phyloP scores from a whole-genome alignment of 2,888 invertebrate genomes.

The Microctonus hyperodae region DNA sequence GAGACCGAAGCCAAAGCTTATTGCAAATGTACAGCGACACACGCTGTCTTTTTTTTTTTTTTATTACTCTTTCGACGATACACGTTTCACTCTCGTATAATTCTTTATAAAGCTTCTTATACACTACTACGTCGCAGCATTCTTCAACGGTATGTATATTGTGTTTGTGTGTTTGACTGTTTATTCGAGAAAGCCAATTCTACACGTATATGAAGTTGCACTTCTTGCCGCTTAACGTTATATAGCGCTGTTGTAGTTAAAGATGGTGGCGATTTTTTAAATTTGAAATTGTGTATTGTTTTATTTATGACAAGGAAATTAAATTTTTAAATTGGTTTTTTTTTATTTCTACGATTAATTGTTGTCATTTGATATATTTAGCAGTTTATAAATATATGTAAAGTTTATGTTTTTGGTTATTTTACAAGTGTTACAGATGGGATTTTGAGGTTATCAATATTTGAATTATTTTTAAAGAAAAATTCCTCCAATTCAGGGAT shows the following conservation, averaged over 20 bases:
- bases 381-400: too few relatives aligned
- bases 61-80: neutral
- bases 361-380: too few relatives aligned
- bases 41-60: slow-evolving; percentile 1
- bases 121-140: neutral
- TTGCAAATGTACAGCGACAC: neutral
- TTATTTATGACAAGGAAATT: too few relatives aligned
- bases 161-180: neutral
- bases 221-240: too few relatives aligned
- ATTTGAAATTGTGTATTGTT: too few relatives aligned
- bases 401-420: too few relatives aligned
- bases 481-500: neutral
- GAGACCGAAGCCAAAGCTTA: slow-evolving; percentile 27
- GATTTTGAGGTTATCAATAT: too few relatives aligned
- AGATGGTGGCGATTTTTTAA: neutral
- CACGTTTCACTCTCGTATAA: neutral
- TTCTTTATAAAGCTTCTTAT: neutral
- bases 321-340: too few relatives aligned
- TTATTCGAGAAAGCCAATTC: neutral
- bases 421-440: too few relatives aligned
- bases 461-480: neutral
- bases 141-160: neutral
- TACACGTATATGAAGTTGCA: too few relatives aligned
- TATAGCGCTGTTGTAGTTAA: neutral
- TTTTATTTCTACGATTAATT: too few relatives aligned